Evolutionary conservation across 2,113 vertebrate genomes (phyloP), one percentile per base, ranked within the genome.

Genomic region (Mixornis gularis): DNA sequence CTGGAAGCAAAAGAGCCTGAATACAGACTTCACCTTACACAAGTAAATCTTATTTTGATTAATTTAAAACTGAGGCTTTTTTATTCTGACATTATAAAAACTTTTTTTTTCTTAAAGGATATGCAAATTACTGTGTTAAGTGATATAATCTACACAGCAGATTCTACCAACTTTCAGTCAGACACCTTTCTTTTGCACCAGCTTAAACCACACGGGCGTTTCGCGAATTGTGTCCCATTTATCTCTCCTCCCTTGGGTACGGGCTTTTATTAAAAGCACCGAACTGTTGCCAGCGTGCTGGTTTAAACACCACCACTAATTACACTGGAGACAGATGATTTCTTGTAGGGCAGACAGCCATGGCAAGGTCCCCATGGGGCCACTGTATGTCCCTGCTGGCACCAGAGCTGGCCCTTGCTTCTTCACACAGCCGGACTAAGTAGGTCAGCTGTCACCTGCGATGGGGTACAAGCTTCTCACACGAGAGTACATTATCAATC

Each of bases 391-490:
- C 79, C 71, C 85, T 58, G 13, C 0, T 0, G 3, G 79, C 87
- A 51, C 46, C 62, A n/a, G 76, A 77, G 48, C 78, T n/a, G 38
- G 49, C 80, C 81, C 29, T 60, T 9, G 87, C 77, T 68, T 36
- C 87, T 58, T 69, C 59, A 36, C 84, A 46, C 30, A 83, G 66
- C 95, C 40, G 73, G 13, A 79, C 59, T 91, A 97, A 97, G 88
- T 94, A 94, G 95, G 95, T 97, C 97, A 97, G 96, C 94, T 94
- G 97, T 71, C 97, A 96, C 92, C 96, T 95, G 90, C 44, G 17
- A 91, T 60, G 5, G 79, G 60, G 79, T 58, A 94, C 82, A 60
- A 49, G 81, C 94, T 95, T 77, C 96, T 95, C 72, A 62, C 74
- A 82, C 59, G 51, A 63, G 66, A 94, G 53, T n/a, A 87, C 40